Evolutionary conservation across 1,140 invertebrate species (phyloP), one percentile per base, ranked within the genome.

Genomic region (Papilio aristodemus): DNA sequence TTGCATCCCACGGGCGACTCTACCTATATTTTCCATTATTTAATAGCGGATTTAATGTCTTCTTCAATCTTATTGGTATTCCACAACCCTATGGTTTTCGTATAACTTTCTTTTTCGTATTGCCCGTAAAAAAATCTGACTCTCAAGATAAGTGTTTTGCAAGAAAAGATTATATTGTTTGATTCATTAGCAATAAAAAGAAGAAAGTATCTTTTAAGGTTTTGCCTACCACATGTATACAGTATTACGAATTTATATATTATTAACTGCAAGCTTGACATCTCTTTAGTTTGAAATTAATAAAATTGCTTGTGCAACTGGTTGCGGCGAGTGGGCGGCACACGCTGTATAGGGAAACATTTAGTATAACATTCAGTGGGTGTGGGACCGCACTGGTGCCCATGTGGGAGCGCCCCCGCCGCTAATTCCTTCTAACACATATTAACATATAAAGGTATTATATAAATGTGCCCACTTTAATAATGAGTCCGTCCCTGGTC

Each of bases 321-420:
- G 58, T 13, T 60, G 57, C n/a, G 8, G 19, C 9, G n/a, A 17
- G 79, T 79, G 76, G 79, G 79, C 69, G 77, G 72, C 71, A 76
- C 73, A 79, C 74, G 75, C 72, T 71, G 69, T 72, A 75, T 71
- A 71, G 73, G 73, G 71, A 71, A 70, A 73, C 68, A 67, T 58
- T 73, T 46, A 63, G 67, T 68, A 63, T 43, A n/a, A 62, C 63
- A 69, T 67, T 68, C 59, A 57, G 72, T 74, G 60, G 69, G 75
- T 81, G 77, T 76, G 72, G 72, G 71, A 72, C 62, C 50, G 68
- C 46, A 4, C 46, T 37, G 43, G 27, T 68, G 72, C 57, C 64
- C 69, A 37, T 22, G 25, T 79, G 75, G 80, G 80, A 73, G 80
- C 75, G 77, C 73, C 74, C 72, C 74, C 77, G 72, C 72, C 13